Conservation (phyloP, 1,140 invertebrate genomes). For the Sminthurides bifidus region DNA sequence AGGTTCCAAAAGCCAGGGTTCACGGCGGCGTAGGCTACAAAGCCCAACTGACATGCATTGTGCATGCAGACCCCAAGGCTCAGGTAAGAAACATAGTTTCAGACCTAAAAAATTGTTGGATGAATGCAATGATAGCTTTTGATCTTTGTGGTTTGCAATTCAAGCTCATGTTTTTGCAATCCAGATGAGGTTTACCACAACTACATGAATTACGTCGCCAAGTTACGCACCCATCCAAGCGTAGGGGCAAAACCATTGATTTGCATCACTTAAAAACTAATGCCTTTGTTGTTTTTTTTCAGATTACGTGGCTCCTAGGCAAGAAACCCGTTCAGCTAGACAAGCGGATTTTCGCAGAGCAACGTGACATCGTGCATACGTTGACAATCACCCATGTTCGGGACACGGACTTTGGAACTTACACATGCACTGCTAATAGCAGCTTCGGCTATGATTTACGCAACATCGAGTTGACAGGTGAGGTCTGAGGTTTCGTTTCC, state of each 20-base stretch:
- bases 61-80: conserved; percentile 57
- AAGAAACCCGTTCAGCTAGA: conserved; percentile 33
- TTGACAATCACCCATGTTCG: conserved; percentile 56
- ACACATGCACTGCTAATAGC: conserved; percentile 63
- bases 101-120: neutral
- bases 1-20: conserved; percentile 56
- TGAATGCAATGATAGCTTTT: neutral
- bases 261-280: too few relatives aligned
- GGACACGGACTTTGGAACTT: conserved; percentile 58
- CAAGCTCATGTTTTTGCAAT: neutral
- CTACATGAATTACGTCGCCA: too few relatives aligned
- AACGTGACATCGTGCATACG: conserved; percentile 46
- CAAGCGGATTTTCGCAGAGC: conserved; percentile 46
- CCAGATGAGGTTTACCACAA: neutral
- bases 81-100: conserved; percentile 43
- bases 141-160: neutral
- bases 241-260: too few relatives aligned
- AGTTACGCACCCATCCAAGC: too few relatives aligned
- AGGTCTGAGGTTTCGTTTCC: neutral
- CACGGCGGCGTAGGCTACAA: conserved; percentile 59
- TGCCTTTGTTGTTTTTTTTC: neutral
- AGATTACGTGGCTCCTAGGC: conserved; percentile 20
- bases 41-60: conserved; percentile 58
- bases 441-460: conserved; percentile 46
- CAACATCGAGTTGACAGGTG: conserved; percentile 45